Base-by-base conservation (phyloP, 1,140 invertebrate genomes). In the Orchestia grillus region DNA sequence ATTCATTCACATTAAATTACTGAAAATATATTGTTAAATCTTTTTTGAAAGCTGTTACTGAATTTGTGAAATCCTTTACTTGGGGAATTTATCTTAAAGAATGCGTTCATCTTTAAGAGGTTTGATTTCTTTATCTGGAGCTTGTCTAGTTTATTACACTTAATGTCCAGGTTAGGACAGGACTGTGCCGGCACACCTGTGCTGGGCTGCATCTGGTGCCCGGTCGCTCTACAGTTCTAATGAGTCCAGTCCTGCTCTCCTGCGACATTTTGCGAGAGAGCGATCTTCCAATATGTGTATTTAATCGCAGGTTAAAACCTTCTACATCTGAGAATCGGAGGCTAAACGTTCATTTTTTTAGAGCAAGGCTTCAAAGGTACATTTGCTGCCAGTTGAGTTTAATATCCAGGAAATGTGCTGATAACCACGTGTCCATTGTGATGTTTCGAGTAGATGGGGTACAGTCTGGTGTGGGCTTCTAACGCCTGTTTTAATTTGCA, bases 101-200 rank as follows among this genome's bases (percentile, higher is more conserved):
- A 77, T 23, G 62, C 36, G 28, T 77, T 77, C 62, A 77, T 77
- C 28, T 23, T 90, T 90, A 90, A 90, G 28, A 42, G n/a, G 6
- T 90, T 42, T 44, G 88, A 41, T 90, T 42, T 90, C n/a, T 90
- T 90, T 90, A 90, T 90, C 88, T 90, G 41, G 41, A 90, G n/a
- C 88, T 90, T 90, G 88, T 90, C 88, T 42, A 42, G 88, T 90
- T 90, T 90, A 44, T 90, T 42, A 11, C 0, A 41, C 41, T 41
- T 0, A 44, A 42, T 90, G 88, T 41, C 88, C 88, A 44, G 4
- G 88, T 42, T 42, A 42, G 88, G 88, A 41, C 88, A 90, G n/a
- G 11, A 42, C 41, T 90, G 88, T 42, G 43, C 0, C 88, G 3
- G 8, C 88, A 42, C 41, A 42, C 43, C 88, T 42, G 88, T 44